phyloP scores from a whole-genome alignment of 2,888 invertebrate genomes.

The Papilio gigon region DNA sequence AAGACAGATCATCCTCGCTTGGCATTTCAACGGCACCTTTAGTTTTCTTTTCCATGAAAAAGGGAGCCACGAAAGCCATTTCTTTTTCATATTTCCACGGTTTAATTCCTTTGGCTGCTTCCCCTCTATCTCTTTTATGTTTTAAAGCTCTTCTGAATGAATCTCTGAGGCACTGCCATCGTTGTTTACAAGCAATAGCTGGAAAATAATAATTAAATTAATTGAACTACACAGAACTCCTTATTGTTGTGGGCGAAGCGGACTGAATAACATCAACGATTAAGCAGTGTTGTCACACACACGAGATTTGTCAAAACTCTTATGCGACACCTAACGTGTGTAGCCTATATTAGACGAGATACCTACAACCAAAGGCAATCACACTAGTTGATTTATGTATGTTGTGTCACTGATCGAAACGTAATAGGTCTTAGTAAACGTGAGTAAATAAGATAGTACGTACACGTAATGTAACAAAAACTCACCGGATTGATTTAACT shows the following conservation, averaged over 20 bases:
- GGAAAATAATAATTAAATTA: constrained; percentile 39
- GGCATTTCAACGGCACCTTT: constrained; percentile 43
- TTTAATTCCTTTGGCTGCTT: constrained; percentile 44
- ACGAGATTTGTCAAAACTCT: not conserved
- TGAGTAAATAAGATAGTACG: too few species aligned
- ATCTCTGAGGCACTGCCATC: constrained; percentile 45
- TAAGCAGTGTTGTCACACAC: too few species aligned
- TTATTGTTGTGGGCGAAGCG: too few species aligned
- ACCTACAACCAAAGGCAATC: not conserved
- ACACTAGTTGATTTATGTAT: not conserved
- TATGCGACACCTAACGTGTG: not conserved
- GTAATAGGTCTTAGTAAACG: too few species aligned
- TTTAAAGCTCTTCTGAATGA: constrained; percentile 47
- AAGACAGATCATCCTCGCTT: constrained; percentile 47
- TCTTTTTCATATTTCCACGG: constrained; percentile 49
- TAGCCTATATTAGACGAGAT: not conserved
- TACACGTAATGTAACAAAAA: too few species aligned
- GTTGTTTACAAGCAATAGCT: constrained; percentile 46
- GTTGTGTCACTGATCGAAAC: not conserved
- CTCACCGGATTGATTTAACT: constrained; percentile 43
- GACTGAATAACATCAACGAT: too few species aligned
- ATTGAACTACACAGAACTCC: too few species aligned
- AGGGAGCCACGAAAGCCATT: constrained; percentile 47
- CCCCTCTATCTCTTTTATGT: constrained; percentile 46
- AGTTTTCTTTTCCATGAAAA: constrained; percentile 45